Evolutionary conservation across 1,140 invertebrate genomes (phyloP), one percentile per base, ranked within the genome.

Genomic region (Linepithema humile): DNA sequence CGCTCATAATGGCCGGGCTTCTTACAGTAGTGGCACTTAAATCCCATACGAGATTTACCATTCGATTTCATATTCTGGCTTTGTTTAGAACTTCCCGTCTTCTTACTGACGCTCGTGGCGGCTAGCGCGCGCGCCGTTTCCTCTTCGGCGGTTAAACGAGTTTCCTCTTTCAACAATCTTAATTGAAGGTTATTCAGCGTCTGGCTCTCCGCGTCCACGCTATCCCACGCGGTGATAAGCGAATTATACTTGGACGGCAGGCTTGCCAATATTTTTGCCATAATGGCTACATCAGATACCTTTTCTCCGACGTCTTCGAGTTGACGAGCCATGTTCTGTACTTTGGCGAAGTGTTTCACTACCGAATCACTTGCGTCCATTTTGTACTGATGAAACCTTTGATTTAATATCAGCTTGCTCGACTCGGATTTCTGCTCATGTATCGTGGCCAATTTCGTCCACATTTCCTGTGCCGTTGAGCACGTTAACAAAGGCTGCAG

Each of bases 191-290:
- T 75, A 17, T 67, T 20, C 0, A 86, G 1, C 3, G 86, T 88
- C 40, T 86, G 86, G 43, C 55, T 55, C 0, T 29, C 82, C 0
- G 77, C 74, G 35, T 87, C 82, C 9, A 86, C 84, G 60, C 82
- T 88, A 12, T 88, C 88, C 84, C 84, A 89, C 12, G 86, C 82
- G 1, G 72, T 77, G 43, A 65, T 45, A 17, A 89, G 73, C 17
- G 60, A 73, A 26, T 48, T 69, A 43, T 57, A 84, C 29, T 70
- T 83, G 17, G 84, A 5, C 3, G 67, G 65, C 15, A 89, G 69
- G 26, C 53, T 82, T 4, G 55, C 69, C 15, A 86, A 50, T 17
- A 90, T 86, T 35, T 88, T 88, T 10, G 80, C 82, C 62, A 86
- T 59, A 3, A 15, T 6, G 0, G 55, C 17, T 32, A 32, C 0